These are phyloP conservation scores for Varanus salvator DNA, from an alignment of 2,113 vertebrate species.

Conservation along the genomic window DNA sequence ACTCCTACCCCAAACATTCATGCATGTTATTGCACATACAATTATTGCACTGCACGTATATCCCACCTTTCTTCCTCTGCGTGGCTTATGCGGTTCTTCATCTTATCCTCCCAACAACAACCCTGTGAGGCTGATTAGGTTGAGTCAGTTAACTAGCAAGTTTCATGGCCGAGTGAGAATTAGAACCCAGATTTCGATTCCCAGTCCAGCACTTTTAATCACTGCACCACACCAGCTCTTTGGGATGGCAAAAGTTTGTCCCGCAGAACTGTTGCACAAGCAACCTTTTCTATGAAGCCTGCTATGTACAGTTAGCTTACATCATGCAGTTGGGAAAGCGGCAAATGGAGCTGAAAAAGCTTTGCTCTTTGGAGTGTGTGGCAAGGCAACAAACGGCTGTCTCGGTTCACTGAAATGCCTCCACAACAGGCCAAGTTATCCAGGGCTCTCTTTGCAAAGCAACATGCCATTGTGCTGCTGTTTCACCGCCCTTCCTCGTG, in stretches of 20 bases:
- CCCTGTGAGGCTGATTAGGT: no score
- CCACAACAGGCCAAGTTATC: background rate
- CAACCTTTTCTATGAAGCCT: fast-evolving
- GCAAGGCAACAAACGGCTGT: background rate
- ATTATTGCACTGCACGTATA: no score
- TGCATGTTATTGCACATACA: no score
- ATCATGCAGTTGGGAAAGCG: background rate
- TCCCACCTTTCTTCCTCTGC: no score
- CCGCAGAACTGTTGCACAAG: fast-evolving
- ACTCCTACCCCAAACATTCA: background rate
- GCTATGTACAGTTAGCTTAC: background rate
- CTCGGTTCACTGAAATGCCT: background rate
- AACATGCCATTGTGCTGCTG: slow-evolving; percentile 29
- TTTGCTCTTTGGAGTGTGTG: background rate
- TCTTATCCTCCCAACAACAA: no score
- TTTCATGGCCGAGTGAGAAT: no score
- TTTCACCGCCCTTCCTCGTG: background rate
- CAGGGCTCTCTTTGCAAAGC: slow-evolving; percentile 22
- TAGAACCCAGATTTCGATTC: no score
- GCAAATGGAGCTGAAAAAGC: background rate
- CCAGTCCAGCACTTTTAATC: no score
- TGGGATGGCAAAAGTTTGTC: background rate
- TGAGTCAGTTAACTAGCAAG: no score
- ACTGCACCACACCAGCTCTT: no score
- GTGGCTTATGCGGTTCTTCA: no score